Percentiles rank a stretch among this genome's conserved stretches.
Evolutionary conservation across 2,888 invertebrate species (phyloP).

Genomic region (Coelinius sp.): DNA sequence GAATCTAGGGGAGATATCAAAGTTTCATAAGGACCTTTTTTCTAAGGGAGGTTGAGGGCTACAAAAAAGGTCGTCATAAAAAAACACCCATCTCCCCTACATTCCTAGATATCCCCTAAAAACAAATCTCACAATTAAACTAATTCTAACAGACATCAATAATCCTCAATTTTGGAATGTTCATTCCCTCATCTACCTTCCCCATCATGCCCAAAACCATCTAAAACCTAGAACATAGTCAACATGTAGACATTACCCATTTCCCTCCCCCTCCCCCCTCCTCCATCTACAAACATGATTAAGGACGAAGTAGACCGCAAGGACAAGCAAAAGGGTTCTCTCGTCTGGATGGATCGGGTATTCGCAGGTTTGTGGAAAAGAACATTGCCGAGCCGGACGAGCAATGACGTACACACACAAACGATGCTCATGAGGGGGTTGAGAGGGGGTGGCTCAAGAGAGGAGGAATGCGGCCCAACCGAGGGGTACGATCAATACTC

Average conservation of each 20-base stretch:
- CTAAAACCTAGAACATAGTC: not conserved
- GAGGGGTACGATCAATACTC: slow-evolving; percentile 65
- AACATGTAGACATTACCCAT: slow-evolving; percentile 26
- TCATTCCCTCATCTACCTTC: no score
- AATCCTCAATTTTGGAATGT: no score
- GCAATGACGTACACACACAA: slow-evolving; percentile 31
- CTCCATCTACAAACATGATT: slow-evolving; percentile 18
- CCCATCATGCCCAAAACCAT: no score
- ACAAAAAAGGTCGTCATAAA: no score
- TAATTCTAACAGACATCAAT: no score
- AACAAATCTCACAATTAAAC: no score
- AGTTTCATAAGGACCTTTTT: no score
- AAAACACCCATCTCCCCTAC: no score
- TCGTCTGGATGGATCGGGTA: slow-evolving; percentile 22
- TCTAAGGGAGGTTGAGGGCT: no score
- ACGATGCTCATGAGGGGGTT: not conserved
- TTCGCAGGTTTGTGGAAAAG: slow-evolving; percentile 8
- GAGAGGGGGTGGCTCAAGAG: slow-evolving; percentile 30
- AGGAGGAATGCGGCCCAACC: slow-evolving; percentile 37
- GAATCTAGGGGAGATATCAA: no score
- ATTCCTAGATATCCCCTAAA: no score
- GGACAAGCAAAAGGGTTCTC: slow-evolving; percentile 4
- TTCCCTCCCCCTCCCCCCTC: no score
- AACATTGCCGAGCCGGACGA: not conserved
- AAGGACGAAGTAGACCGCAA: slow-evolving; percentile 26